A percentile compares a stretch with the other conserved stretches of the same genome.
Conservation (phyloP, 2,797 vertebrate genomes). For the Sylvilagus floridanus region DNA sequence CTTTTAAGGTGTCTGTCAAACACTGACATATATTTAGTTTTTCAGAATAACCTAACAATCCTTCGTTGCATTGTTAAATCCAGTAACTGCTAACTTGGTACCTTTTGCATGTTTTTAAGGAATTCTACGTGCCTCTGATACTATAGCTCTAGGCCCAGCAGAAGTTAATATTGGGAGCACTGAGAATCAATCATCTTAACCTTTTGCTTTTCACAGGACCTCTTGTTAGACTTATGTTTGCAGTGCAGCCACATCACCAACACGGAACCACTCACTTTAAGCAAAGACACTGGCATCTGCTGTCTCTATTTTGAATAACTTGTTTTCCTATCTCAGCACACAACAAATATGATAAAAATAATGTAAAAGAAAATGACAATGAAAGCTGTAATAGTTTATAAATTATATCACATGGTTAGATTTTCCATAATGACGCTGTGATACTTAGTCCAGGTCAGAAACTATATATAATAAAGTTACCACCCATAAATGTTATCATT, state of each 20-base stretch:
- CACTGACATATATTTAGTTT: background rate
- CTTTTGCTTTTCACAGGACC: slow-evolving; percentile 25
- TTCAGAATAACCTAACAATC: background rate
- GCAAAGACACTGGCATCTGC: slow-evolving; percentile 73
- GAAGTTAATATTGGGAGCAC: background rate
- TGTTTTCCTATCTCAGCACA: slow-evolving; percentile 62
- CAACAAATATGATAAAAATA: slow-evolving; percentile 66
- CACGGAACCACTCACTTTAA: slow-evolving; percentile 71
- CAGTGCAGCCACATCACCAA: slow-evolving; percentile 33
- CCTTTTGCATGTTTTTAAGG: background rate
- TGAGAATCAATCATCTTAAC: background rate
- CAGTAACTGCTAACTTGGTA: slow-evolving; percentile 58
- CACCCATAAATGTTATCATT: background rate
- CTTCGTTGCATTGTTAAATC: too few species aligned
- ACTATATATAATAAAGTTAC: background rate
- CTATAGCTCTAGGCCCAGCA: background rate
- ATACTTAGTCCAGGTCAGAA: background rate
- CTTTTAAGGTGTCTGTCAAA: background rate
- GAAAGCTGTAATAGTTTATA: background rate
- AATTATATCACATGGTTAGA: background rate
- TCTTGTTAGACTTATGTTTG: slow-evolving; percentile 41
- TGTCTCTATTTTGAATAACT: slow-evolving; percentile 77
- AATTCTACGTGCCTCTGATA: background rate
- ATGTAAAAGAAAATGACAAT: slow-evolving; percentile 42
- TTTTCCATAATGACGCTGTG: background rate